Conservation (phyloP, 2,113 vertebrate species). For the Elephas maximus region DNA sequence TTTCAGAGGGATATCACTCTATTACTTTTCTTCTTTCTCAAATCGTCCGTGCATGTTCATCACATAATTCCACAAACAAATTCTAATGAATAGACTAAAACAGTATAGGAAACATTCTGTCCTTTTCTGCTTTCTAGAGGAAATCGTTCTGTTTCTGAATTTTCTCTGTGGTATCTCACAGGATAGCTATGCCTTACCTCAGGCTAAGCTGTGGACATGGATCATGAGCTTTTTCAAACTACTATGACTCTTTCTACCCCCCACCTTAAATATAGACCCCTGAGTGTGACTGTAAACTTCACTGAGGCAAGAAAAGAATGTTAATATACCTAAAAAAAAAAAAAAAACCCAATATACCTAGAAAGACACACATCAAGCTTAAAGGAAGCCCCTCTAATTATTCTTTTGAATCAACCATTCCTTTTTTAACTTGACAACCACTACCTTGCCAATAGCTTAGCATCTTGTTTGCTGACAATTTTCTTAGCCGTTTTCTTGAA, state of each 20-base stretch:
- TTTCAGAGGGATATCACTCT: neutral
- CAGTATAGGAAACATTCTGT: neutral
- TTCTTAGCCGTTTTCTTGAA: slow-evolving; percentile 13
- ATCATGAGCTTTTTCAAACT: slow-evolving; percentile 53
- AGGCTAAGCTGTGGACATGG: slow-evolving; percentile 65
- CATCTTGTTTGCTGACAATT: neutral
- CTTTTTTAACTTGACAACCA: neutral
- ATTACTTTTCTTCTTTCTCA: neutral
- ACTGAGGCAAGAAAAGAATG: slow-evolving; percentile 53
- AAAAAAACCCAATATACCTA: neutral
- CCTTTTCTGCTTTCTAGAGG: slow-evolving; percentile 64
- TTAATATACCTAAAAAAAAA: slow-evolving; percentile 24
- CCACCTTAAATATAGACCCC: slow-evolving; percentile 53
- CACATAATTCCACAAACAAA: neutral
- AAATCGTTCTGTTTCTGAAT: slow-evolving; percentile 39
- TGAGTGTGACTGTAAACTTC: neutral
- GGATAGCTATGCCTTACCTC: slow-evolving; percentile 45
- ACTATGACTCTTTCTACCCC: slow-evolving; percentile 66
- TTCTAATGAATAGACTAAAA: slow-evolving; percentile 32
- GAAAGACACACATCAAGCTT: neutral
- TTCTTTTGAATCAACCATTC: slow-evolving; percentile 18
- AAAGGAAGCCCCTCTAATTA: slow-evolving; percentile 47
- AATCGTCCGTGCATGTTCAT: slow-evolving; percentile 12
- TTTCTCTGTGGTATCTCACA: slow-evolving; percentile 55
- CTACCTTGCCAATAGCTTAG: neutral